Percentiles rank a stretch among this genome's conserved stretches.
Evolutionary conservation across 2,888 invertebrate genomes (phyloP).

Genomic region (Osmoderma eremita): DNA sequence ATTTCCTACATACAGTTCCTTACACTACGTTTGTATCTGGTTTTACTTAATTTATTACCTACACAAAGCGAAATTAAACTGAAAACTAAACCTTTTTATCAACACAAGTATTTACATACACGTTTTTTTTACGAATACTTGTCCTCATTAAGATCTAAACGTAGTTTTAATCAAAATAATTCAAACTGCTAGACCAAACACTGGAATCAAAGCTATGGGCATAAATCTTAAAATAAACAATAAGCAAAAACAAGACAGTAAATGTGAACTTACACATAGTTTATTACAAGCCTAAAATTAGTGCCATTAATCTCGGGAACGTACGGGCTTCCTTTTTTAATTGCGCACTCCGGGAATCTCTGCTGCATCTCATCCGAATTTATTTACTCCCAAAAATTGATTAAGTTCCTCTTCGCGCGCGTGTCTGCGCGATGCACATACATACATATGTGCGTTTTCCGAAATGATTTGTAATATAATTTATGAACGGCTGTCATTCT

Average conservation of each 20-base stretch:
- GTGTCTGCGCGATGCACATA: not conserved
- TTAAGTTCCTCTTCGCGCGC: constrained; percentile 24
- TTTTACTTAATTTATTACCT: too few relatives aligned
- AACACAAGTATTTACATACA: too few relatives aligned
- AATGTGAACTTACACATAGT: constrained; percentile 15
- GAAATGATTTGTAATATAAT: constrained; percentile 48
- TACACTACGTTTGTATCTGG: too few relatives aligned
- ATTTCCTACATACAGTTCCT: too few relatives aligned
- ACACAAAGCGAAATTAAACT: too few relatives aligned
- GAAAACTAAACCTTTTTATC: too few relatives aligned
- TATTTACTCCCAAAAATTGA: constrained; percentile 36
- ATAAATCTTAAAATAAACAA: constrained; percentile 19
- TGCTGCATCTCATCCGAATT: constrained; percentile 33
- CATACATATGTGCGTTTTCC: constrained; percentile 20
- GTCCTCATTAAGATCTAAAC: too few relatives aligned
- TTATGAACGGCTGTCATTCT: constrained; percentile 55
- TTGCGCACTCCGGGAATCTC: constrained; percentile 27
- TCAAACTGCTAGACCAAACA: not conserved
- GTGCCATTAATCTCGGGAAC: constrained; percentile 29
- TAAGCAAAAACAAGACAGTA: constrained; percentile 6
- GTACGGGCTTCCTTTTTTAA: constrained; percentile 26
- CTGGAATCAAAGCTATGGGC: not conserved
- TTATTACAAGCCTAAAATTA: constrained; percentile 34
- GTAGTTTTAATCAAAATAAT: too few relatives aligned
- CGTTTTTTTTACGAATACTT: too few relatives aligned